Evolutionary conservation across 2,888 invertebrate species (phyloP).

Genomic region (Drosophila anomalata): DNA sequence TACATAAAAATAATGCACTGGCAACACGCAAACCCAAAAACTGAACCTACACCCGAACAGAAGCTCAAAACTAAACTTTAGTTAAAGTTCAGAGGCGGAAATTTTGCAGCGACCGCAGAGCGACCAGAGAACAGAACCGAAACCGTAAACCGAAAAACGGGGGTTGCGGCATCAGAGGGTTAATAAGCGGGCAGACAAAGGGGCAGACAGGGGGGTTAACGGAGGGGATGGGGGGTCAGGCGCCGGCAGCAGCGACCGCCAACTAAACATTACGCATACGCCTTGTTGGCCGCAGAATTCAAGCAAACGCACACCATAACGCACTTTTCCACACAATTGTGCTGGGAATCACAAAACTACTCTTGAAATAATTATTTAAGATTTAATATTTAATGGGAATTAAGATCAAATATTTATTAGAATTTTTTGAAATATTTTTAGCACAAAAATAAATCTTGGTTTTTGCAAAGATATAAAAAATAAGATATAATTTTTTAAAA

Average conservation of each 20-base stretch:
- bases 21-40: conserved; percentile 47
- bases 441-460: too few species aligned
- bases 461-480: too few species aligned
- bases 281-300: conserved; percentile 2
- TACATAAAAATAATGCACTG: conserved; percentile 48
- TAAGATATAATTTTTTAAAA: too few species aligned
- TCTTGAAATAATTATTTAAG: not conserved
- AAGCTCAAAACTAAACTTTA: conserved; percentile 9
- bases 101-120: conserved; percentile 68
- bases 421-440: too few species aligned
- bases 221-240: not conserved
- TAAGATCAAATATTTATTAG: too few species aligned
- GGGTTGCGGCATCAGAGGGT: conserved; percentile 4
- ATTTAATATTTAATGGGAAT: not conserved
- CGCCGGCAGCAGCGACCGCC: conserved; percentile 21
- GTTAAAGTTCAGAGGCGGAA: conserved; percentile 63
- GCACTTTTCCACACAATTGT: not conserved
- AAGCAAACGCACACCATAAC: not conserved
- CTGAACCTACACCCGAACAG: conserved; percentile 15
- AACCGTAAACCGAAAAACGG: conserved; percentile 34
- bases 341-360: not conserved
- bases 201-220: not conserved
- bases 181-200: not conserved
- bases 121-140: conserved; percentile 53
- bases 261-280: conserved; percentile 49